Conservation (phyloP, 2,888 invertebrate genomes). For the Ceramica pisi region DNA sequence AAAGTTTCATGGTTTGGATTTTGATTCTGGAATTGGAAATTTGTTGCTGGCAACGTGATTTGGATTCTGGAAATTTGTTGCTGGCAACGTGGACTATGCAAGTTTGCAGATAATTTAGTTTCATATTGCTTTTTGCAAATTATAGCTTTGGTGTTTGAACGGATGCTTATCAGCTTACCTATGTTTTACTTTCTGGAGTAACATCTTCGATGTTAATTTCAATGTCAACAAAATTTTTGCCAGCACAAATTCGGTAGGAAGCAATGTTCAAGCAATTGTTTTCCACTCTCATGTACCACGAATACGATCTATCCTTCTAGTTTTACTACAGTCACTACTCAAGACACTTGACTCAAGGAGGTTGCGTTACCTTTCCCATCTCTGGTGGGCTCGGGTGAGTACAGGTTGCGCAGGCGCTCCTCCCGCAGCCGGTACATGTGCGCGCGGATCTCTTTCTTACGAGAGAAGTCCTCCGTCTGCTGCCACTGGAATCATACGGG, state of each 20-base stretch:
- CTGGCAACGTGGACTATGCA: no score
- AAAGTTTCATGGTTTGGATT: conserved; percentile 1
- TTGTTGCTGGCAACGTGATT: no score
- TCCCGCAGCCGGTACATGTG: conserved; percentile 96
- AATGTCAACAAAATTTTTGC: no score
- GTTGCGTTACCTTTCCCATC: conserved; percentile 82
- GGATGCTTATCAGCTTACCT: no score
- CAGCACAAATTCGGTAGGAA: background rate
- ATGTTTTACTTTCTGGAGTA: no score
- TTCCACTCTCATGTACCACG: conserved; percentile 1
- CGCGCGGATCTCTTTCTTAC: conserved; percentile 96
- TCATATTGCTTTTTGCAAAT: no score
- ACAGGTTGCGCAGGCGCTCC: conserved; percentile 94
- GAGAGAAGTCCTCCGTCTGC: conserved; percentile 96
- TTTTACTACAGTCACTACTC: conserved; percentile 24
- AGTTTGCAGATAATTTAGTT: no score
- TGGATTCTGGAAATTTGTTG: no score
- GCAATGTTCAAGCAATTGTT: background rate
- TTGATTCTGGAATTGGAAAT: no score
- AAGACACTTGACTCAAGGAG: background rate
- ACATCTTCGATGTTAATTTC: no score
- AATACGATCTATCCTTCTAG: background rate
- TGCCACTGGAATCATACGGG: conserved; percentile 92
- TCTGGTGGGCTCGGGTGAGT: conserved; percentile 88
- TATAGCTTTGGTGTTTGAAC: no score